Evolutionary conservation across 2,113 vertebrate genomes (phyloP).

Genomic region (Orthonyx spaldingii): DNA sequence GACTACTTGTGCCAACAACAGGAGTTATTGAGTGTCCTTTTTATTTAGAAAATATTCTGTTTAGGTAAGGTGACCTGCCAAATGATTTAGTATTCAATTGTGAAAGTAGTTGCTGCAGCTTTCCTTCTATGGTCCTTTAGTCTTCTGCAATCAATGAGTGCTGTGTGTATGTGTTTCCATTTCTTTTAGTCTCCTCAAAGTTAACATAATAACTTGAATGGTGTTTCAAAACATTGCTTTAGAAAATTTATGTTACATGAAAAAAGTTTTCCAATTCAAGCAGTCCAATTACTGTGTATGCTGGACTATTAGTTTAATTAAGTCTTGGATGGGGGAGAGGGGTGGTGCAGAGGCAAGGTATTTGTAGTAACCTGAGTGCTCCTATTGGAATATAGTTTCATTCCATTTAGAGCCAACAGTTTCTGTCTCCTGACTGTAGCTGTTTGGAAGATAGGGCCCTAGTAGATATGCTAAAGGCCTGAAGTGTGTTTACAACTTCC

Average conservation of each 20-base stretch:
- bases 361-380: neutral
- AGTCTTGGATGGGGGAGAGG: neutral
- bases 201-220: neutral
- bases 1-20: conserved; percentile 77
- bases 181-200: neutral
- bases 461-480: neutral
- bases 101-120: neutral
- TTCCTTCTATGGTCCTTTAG: neutral
- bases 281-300: neutral
- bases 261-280: neutral
- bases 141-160: neutral
- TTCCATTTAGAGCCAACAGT: neutral
- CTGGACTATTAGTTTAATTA: neutral
- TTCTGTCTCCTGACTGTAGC: neutral
- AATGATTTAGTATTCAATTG: neutral
- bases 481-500: neutral
- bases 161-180: neutral
- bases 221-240: neutral
- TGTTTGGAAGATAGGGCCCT: neutral
- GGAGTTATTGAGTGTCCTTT: conserved; percentile 86
- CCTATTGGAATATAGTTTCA: neutral
- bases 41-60: conserved; percentile 75
- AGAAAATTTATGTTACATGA: neutral
- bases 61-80: conserved; percentile 72
- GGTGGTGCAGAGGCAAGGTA: neutral